Evolutionary conservation across 1,140 invertebrate species (phyloP), one percentile per base, ranked within the genome.

Genomic region (Bathynomus jamesi): DNA sequence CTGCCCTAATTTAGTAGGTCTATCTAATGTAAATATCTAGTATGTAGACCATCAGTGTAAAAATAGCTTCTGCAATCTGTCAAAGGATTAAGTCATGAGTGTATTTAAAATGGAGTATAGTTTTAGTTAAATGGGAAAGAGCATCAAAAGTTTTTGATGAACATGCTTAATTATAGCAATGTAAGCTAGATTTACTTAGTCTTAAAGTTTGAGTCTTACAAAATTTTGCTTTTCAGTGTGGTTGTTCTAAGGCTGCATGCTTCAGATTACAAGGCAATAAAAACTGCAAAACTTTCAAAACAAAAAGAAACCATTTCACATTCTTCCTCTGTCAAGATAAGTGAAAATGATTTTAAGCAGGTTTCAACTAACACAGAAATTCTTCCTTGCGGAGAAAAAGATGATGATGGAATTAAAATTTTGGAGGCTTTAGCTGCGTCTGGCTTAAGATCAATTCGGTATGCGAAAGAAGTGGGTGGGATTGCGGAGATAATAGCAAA

Each of bases 371-470:
- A 66, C 13, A 31, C 25, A 27, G 61, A 13, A 17, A 61, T 72
- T 61, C 46, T 61, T 1, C 67, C 68, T 40, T 60, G 61, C 25
- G 74, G 68, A 24, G 64, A 66, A 0, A 69, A 62, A 27, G 71
- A 76, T 65, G 79, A 89, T 81, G 79, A 86, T 74, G 88, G 89
- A 11, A 81, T 93, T 53, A 84, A 82, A 29, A 89, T 99, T 75
- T 83, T 99, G 64, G 97, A 99, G 85, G 97, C 95, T 3, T 83
- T 99, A 60, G 91, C 96, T 46, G 98, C 98, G 8, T 93, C 93
- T 70, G 98, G 98, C 0, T 83, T 99, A 13, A 84, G 98, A 40
- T 97, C 96, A 60, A 92, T 99, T 77, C 86, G 98, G 27, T 99
- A 99, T 85, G 96, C 96, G 0, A 90, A 95, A 80, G 97, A 99